These are phyloP conservation scores for Brachionus rotundiformis DNA, from an alignment of 1,140 invertebrate genomes.

Conservation along the genomic window DNA sequence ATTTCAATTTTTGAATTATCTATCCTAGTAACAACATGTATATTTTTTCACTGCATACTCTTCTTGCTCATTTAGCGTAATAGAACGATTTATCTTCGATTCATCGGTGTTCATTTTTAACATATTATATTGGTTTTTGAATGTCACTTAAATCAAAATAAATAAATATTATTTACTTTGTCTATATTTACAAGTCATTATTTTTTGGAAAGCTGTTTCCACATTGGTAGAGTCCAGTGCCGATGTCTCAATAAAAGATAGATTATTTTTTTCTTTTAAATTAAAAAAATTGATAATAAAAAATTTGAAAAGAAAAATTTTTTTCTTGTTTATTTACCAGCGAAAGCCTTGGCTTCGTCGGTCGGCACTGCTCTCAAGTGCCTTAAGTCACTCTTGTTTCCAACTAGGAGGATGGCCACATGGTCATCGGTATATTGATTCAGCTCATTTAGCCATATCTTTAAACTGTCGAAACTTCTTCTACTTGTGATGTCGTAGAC, in stretches of 20 bases:
- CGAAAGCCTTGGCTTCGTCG: slow-evolving; percentile 52
- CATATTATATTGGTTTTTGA: not conserved
- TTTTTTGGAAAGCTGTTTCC: slow-evolving; percentile 99
- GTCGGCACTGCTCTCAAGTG: slow-evolving; percentile 40
- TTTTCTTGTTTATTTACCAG: slow-evolving; percentile 34
- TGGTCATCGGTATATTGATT: slow-evolving; percentile 94
- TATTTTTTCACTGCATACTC: not conserved
- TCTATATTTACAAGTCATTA: slow-evolving; percentile 70
- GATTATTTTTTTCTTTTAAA: slow-evolving; percentile 75
- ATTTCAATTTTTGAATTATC: not conserved
- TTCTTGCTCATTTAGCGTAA: not conserved
- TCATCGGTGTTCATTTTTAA: not conserved
- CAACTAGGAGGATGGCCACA: slow-evolving; percentile 96
- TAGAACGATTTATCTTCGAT: not conserved
- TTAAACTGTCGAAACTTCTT: slow-evolving; percentile 97
- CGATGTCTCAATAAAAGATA: slow-evolving; percentile 99
- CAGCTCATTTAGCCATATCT: slow-evolving; percentile 98
- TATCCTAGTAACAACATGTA: not conserved
- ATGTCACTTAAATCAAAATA: not conserved
- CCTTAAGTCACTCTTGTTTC: slow-evolving; percentile 60
- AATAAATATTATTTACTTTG: not conserved
- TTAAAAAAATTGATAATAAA: not conserved
- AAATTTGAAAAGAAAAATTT: slow-evolving; percentile 35
- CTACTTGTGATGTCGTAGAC: slow-evolving; percentile 88
- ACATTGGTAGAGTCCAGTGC: slow-evolving; percentile 99